These are phyloP conservation scores for Mobula hypostoma DNA, from an alignment of 2,113 vertebrate genomes.

Conservation along the genomic window DNA sequence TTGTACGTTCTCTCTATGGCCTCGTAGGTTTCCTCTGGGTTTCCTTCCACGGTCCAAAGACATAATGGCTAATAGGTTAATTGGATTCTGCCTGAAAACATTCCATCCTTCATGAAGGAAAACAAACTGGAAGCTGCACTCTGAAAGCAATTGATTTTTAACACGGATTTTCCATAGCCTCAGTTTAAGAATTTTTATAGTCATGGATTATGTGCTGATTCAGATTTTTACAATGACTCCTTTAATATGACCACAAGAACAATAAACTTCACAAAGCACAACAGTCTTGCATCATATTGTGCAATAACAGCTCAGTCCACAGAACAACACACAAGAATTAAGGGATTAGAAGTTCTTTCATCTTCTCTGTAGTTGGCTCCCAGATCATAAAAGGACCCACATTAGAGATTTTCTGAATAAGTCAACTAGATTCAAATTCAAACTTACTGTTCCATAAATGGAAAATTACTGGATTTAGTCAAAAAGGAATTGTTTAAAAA, in stretches of 20 bases:
- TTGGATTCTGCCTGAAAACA: too few relatives aligned
- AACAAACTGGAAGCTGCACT: neutral
- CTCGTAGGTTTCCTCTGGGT: too few relatives aligned
- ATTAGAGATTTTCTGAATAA: neutral
- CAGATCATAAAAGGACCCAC: neutral
- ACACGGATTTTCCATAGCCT: neutral
- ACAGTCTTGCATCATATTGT: neutral
- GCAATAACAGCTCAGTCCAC: neutral
- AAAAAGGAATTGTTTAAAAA: neutral
- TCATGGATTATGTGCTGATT: neutral
- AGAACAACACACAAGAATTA: neutral
- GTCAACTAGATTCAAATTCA: neutral
- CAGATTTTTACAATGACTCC: neutral
- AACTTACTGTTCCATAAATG: neutral
- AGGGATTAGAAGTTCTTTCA: neutral
- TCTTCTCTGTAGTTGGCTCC: too few relatives aligned
- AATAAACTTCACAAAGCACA: neutral
- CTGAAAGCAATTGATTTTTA: neutral
- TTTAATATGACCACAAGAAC: neutral
- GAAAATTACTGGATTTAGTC: neutral
- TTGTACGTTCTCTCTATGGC: too few relatives aligned
- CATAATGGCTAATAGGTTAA: too few relatives aligned
- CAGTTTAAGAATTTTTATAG: neutral
- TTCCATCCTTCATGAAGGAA: neutral
- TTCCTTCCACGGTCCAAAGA: too few relatives aligned